Conservation (phyloP, 1,140 invertebrate species). For the Tachypleus tridentatus region DNA sequence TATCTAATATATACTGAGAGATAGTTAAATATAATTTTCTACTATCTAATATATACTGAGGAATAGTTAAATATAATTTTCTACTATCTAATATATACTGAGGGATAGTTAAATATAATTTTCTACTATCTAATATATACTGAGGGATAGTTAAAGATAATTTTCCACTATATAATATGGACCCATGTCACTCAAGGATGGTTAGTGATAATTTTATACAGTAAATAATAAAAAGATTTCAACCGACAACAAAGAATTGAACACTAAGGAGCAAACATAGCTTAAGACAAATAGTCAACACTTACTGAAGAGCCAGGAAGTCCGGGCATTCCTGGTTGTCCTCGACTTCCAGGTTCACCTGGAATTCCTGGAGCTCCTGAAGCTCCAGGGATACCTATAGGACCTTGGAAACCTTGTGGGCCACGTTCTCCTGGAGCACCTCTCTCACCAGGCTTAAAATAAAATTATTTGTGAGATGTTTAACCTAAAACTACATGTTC, state of each 20-base stretch:
- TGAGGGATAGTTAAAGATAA: constrained; percentile 11
- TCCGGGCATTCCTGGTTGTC: constrained; percentile 21
- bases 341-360: constrained; percentile 15
- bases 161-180: neutral
- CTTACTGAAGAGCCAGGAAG: constrained; percentile 16
- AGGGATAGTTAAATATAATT: constrained; percentile 7
- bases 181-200: neutral
- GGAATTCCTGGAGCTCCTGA: constrained; percentile 9
- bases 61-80: neutral
- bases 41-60: too few species aligned
- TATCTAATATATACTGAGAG: too few species aligned
- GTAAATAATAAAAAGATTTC: neutral
- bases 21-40: too few species aligned
- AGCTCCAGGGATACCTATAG: constrained; percentile 12
- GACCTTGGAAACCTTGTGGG: constrained; percentile 27
- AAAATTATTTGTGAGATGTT: neutral
- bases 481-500: too few species aligned
- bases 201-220: neutral
- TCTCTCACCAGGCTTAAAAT: constrained; percentile 15
- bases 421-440: constrained; percentile 19
- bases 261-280: neutral
- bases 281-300: constrained; percentile 2
- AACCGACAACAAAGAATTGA: neutral
- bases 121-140: constrained; percentile 36
- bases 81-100: constrained; percentile 37